These are phyloP conservation scores for Tauraco hartlaubi DNA, from an alignment of 2,797 vertebrate genomes.

Conservation along the genomic window DNA sequence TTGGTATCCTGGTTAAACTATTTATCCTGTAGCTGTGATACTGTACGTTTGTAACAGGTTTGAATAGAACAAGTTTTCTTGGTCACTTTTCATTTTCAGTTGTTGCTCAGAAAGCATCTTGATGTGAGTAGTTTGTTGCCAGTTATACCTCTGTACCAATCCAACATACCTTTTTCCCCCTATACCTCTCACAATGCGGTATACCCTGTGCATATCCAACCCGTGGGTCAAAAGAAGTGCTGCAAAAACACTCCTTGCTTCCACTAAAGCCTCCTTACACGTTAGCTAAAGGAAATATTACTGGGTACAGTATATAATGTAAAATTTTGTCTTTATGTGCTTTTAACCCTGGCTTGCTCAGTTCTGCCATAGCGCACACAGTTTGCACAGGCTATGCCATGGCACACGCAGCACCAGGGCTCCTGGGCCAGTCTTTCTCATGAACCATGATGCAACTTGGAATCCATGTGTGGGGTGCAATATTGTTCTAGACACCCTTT, in stretches of 20 bases:
- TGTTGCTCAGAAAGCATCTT: background rate
- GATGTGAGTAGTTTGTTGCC: background rate
- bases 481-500: background rate
- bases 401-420: background rate
- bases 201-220: too few relatives aligned
- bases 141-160: background rate
- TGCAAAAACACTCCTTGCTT: background rate
- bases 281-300: background rate
- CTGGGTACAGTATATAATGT: background rate
- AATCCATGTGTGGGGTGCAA: background rate
- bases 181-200: background rate
- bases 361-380: background rate
- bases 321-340: background rate
- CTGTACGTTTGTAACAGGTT: rapidly evolving
- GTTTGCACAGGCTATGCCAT: background rate
- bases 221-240: background rate
- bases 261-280: background rate
- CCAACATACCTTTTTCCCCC: background rate
- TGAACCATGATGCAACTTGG: background rate
- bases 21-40: background rate
- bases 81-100: background rate
- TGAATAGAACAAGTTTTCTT: background rate
- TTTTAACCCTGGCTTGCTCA: background rate
- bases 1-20: background rate
- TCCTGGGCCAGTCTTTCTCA: background rate